These are phyloP conservation scores for Eremobia ochroleuca DNA, from an alignment of 2,888 invertebrate species.

Conservation along the genomic window DNA sequence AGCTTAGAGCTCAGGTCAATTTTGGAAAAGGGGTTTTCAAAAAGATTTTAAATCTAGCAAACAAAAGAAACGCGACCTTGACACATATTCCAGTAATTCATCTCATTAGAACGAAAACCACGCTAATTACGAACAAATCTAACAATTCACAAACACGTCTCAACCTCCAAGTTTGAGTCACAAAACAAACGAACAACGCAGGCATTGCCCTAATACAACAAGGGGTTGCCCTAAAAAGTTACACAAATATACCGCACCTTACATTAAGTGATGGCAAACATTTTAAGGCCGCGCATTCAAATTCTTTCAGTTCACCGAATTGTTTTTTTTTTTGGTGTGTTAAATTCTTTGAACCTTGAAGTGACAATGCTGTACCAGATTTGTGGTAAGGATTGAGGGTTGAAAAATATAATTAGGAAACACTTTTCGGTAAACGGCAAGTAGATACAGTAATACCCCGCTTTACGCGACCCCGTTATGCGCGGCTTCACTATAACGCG, in stretches of 20 bases:
- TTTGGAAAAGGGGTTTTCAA: not conserved
- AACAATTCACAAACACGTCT: slow-evolving; percentile 15
- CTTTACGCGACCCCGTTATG: no score
- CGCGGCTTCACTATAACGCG: no score
- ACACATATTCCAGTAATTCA: not conserved
- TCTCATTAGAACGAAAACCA: slow-evolving; percentile 12
- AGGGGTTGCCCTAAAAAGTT: slow-evolving; percentile 53
- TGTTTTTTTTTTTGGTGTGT: not conserved
- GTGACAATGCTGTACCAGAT: not conserved
- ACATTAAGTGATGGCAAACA: slow-evolving; percentile 44
- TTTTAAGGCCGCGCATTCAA: slow-evolving; percentile 25
- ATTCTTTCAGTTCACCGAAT: slow-evolving; percentile 16
- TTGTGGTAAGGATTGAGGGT: no score
- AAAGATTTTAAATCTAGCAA: not conserved
- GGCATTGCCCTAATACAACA: slow-evolving; percentile 42
- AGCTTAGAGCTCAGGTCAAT: not conserved
- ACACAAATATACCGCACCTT: slow-evolving; percentile 53
- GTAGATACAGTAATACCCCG: no score
- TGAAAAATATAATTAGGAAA: not conserved
- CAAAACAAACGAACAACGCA: slow-evolving; percentile 35
- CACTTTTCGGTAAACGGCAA: not conserved
- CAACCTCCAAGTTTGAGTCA: slow-evolving; percentile 28
- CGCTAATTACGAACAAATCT: slow-evolving; percentile 42
- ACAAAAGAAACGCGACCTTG: not conserved
- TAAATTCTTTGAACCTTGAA: not conserved